Conservation (phyloP, 2,888 invertebrate genomes). For the Chamaedrilus cognettii region DNA sequence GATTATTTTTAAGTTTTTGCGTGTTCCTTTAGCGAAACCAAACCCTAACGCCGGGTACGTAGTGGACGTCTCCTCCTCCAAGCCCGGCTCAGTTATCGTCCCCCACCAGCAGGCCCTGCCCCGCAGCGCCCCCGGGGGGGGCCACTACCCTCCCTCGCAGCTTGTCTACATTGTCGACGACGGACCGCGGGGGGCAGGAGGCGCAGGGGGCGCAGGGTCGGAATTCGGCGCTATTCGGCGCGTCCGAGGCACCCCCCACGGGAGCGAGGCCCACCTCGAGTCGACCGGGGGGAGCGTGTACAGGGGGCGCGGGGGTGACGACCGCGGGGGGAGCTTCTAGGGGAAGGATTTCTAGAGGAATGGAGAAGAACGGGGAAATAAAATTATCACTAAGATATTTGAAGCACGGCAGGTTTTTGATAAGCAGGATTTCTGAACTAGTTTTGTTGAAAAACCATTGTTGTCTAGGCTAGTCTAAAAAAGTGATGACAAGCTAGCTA, state of each 20-base stretch:
- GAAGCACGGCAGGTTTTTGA: too few species aligned
- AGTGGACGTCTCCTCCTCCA: neutral
- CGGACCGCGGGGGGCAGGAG: neutral
- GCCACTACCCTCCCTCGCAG: neutral
- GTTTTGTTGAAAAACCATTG: too few species aligned
- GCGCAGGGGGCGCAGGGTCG: too few species aligned
- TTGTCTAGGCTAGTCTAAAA: too few species aligned
- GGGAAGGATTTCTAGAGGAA: too few species aligned
- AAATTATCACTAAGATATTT: too few species aligned
- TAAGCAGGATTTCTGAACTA: too few species aligned
- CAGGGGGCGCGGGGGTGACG: neutral
- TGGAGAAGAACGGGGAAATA: too few species aligned
- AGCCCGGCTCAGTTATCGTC: neutral
- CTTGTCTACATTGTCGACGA: constrained; percentile 13
- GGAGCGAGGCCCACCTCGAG: constrained; percentile 7
- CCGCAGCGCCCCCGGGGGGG: neutral
- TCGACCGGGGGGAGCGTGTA: neutral
- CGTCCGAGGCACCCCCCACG: neutral
- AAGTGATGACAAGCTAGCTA: too few species aligned
- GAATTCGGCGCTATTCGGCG: constrained; percentile 1
- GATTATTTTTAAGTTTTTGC: too few species aligned
- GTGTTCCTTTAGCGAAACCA: too few species aligned
- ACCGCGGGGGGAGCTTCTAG: too few species aligned
- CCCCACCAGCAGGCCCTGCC: neutral
- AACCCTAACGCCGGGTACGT: neutral